These are phyloP conservation scores for Campylomormyrus numenius DNA, from an alignment of 2,113 vertebrate species.

Conservation along the genomic window DNA sequence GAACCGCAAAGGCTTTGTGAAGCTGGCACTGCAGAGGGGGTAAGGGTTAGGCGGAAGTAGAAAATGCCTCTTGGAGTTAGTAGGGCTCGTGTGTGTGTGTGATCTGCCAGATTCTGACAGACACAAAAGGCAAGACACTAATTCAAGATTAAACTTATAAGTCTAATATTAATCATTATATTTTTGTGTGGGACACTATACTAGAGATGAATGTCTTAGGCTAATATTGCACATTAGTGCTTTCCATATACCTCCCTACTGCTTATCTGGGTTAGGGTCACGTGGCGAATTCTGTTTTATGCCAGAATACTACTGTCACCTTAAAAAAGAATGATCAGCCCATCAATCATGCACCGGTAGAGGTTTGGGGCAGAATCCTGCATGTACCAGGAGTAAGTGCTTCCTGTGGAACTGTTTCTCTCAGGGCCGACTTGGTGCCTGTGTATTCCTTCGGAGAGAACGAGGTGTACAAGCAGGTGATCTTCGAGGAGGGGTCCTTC, in stretches of 20 bases:
- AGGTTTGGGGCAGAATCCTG: background rate
- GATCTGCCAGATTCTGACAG: background rate
- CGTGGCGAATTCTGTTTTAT: background rate
- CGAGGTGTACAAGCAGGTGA: constrained; percentile 83
- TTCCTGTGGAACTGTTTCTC: background rate
- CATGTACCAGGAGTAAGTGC: background rate
- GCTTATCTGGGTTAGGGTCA: background rate
- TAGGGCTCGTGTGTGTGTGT: background rate
- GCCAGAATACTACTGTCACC: background rate
- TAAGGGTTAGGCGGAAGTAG: constrained; percentile 49
- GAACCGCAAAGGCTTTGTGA: constrained; percentile 88
- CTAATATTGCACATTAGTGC: background rate
- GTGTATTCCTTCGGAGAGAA: constrained; percentile 94
- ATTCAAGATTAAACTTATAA: constrained; percentile 30
- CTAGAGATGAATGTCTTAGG: background rate
- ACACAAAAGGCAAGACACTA: background rate
- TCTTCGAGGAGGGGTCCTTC: constrained; percentile 82
- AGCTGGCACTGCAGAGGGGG: constrained; percentile 80
- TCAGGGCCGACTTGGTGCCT: constrained; percentile 86
- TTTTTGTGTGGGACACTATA: background rate
- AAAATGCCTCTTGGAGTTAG: background rate
- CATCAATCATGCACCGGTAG: background rate
- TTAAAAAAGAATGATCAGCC: background rate
- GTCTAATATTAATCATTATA: background rate
- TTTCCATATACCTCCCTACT: background rate